phyloP scores from a whole-genome alignment of 23 tunicate genomes.

The Ciona savignyi region DNA sequence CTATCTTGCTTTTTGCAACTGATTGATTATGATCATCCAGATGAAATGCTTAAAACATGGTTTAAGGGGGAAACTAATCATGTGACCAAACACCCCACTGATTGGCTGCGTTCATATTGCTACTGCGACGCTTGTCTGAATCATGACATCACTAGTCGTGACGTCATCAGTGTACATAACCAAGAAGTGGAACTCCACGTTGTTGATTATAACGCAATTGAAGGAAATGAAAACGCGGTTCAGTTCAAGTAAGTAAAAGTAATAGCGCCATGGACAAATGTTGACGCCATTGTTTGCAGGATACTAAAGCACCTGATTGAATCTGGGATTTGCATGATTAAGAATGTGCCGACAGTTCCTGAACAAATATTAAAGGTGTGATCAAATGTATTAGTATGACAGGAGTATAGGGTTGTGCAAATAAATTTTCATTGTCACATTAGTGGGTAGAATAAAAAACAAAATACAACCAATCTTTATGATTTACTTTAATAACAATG shows the following conservation, averaged over 20 bases:
- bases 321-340: conserved; percentile 21
- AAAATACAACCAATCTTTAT: no score
- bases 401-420: no score
- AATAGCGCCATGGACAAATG: no score
- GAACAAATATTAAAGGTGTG: conserved; percentile 16
- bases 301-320: conserved; percentile 18
- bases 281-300: conserved; percentile 5
- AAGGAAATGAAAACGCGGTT: neutral
- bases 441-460: no score
- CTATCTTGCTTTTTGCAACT: no score
- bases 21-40: no score
- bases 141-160: neutral
- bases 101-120: conserved; percentile 61
- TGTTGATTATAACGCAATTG: neutral
- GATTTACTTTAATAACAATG: no score
- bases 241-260: conserved; percentile 20
- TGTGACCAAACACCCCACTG: conserved; percentile 17
- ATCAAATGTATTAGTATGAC: no score
- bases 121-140: conserved; percentile 43
- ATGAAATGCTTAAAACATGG: neutral
- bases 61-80: conserved; percentile 13
- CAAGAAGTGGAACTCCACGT: neutral
- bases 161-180: conserved; percentile 25
- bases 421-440: no score
- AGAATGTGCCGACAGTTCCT: conserved; percentile 26